These are phyloP conservation scores for Chromis chromis DNA, from an alignment of 2,797 vertebrate species.

Conservation along the genomic window DNA sequence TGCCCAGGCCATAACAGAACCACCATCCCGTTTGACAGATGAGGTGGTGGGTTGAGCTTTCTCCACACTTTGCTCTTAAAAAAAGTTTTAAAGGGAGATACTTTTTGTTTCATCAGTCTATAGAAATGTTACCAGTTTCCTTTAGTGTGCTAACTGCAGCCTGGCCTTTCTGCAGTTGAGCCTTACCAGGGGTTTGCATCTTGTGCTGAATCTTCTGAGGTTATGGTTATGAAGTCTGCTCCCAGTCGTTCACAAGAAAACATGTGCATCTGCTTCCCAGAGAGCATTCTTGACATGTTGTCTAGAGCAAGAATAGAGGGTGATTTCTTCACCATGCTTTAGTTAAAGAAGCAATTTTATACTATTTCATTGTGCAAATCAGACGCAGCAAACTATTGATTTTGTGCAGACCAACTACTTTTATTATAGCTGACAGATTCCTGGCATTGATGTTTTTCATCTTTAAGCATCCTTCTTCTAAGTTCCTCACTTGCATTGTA, in stretches of 20 bases:
- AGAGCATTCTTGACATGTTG: constrained; percentile 2
- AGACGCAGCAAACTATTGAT: too few species aligned
- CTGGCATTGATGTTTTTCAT: too few species aligned
- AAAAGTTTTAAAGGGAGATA: too few species aligned
- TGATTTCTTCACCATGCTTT: too few species aligned
- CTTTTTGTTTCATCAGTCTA: not conserved
- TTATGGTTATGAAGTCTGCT: not conserved
- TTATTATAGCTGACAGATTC: too few species aligned
- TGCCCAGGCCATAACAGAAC: not conserved
- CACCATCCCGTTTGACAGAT: constrained; percentile 3
- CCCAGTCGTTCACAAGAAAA: constrained; percentile 3
- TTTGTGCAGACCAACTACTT: too few species aligned
- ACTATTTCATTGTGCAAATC: too few species aligned
- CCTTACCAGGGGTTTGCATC: not conserved
- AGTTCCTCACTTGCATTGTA: too few species aligned
- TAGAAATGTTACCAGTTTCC: not conserved
- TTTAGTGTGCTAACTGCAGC: not conserved
- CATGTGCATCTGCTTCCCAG: not conserved
- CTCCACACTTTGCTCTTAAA: not conserved
- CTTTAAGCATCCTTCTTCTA: too few species aligned
- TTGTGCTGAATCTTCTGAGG: constrained; percentile 4
- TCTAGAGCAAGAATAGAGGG: not conserved
- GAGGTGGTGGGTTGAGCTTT: not conserved
- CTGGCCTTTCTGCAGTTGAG: not conserved
- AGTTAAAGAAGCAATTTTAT: too few species aligned